These are phyloP conservation scores for Drosophila picticornis DNA, from an alignment of 2,888 invertebrate genomes.

Conservation along the genomic window DNA sequence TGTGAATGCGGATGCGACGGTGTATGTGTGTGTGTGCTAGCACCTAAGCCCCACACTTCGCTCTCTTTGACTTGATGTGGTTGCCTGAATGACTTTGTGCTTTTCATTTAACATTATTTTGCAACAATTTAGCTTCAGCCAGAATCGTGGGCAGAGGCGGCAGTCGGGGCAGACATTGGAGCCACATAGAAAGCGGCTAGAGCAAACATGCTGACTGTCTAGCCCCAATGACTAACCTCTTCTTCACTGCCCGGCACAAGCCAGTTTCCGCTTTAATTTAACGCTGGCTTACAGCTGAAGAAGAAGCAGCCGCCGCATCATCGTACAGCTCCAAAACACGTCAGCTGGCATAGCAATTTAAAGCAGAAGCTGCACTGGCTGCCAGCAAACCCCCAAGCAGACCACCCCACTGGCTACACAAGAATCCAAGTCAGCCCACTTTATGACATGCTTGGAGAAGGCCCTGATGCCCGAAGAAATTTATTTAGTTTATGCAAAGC, in stretches of 20 bases:
- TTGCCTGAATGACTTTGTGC: constrained; percentile 75
- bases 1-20: constrained; percentile 42
- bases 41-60: neutral
- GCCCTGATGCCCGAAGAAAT: constrained; percentile 56
- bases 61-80: constrained; percentile 12
- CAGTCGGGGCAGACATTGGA: constrained; percentile 45
- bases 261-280: constrained; percentile 80
- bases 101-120: constrained; percentile 81
- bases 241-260: constrained; percentile 40
- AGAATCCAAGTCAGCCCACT: constrained; percentile 55
- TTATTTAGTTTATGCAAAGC: constrained; percentile 76
- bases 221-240: neutral
- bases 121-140: constrained; percentile 68
- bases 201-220: constrained; percentile 66
- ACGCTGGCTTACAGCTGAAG: constrained; percentile 58
- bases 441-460: constrained; percentile 51
- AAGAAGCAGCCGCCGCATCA: constrained; percentile 25
- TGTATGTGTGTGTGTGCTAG: constrained; percentile 4
- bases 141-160: constrained; percentile 1
- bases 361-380: constrained; percentile 58
- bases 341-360: constrained; percentile 71
- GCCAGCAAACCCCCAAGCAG: constrained; percentile 2
- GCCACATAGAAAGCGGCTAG: constrained; percentile 58
- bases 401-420: constrained; percentile 6
- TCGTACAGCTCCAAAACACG: constrained; percentile 18